Base-by-base conservation (phyloP, 2,113 vertebrate species). In the Aegypius monachus region DNA sequence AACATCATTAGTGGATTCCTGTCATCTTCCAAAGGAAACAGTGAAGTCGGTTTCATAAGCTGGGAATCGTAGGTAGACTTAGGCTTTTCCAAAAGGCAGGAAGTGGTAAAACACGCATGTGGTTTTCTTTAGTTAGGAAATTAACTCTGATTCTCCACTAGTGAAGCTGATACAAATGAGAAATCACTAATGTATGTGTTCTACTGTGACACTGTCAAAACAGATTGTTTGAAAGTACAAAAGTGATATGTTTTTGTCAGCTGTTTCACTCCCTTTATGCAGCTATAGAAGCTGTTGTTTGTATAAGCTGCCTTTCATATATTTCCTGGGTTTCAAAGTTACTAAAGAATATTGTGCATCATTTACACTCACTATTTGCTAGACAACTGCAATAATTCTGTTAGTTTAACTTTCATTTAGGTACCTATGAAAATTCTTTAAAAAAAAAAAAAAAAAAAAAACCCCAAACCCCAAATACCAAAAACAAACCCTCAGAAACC, bases 21-120 rank as follows among this genome's bases (percentile, higher is more conserved):
- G 83, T 95, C 90, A 94, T 97, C 91, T 91, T 97, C 92, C 88
- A 91, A 58, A 97, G 94, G 95, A 95, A 97, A 40, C 62, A 47
- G 90, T 52, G 94, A 91, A 75, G 90, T 40, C 68, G 80, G 63
- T 91, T 91, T 96, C 94, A 56, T 84, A 43, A 88, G 78, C 82
- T 88, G 84, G 82, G 86, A 88, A 40, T 92, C 48, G 2, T 40
- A 94, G 96, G 92, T 94, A 84, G 80, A 32, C 20, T 11, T 13
- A 29, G 92, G 88, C 83, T 95, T 93, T 95, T 85, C 95, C 77
- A 45, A 92, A 78, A 67, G 92, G 77, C 94, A 97, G 97, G 96
- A 96, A 96, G 96, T 97, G 94, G 95, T 95, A 97, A 97, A 97
- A 95, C 34, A 53, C 3, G 79, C 95, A 97, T 95, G 97, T 97